Evolutionary conservation across 2,797 vertebrate genomes (phyloP), one percentile per base, ranked within the genome.

Genomic region (Pogonophryne albipinna): DNA sequence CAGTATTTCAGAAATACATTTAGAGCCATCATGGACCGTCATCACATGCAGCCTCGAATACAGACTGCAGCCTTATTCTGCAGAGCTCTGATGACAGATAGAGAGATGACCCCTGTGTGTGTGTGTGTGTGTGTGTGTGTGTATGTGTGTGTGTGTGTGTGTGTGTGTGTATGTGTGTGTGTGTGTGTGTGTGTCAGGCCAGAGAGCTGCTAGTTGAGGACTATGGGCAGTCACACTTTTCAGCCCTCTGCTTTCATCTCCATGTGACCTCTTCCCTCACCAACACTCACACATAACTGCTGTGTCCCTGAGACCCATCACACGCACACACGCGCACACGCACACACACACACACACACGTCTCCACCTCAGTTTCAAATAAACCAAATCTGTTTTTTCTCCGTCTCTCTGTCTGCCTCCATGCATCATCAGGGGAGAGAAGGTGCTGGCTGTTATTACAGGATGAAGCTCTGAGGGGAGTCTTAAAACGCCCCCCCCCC

Each of bases 201-300:
- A 23, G 2, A 55, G 42, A 60, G 61, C 58, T 61, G 55, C 52
- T 58, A n/a, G 16, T 49, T 58, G 73, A 62, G 51, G 64, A 73
- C 49, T 46, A 57, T 8, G 12, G 60, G 34, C 49, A 27, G 79
- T 44, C 42, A 55, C 51, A 77, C 66, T 62, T 74, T 72, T 62
- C 61, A 57, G 76, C 38, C 50, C 57, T 64, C 47, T 63, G 70
- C 75, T 85, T 77, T 80, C 80, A 89, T 89, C 76, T 27, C 27
- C 27, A 27, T 27, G 27, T 27, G 27, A 27, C 27, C 27, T 27
- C 27, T 27, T 27, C 27, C 27, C 27, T 27, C 27, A 27, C 27
- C 27, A 27, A 27, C 27, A 27, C 27, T 27, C 27, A 27, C 27
- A 27, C 27, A 27, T 27, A 27, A 27, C 27, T 27, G 27, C 27